These are phyloP conservation scores for Sialia sialis DNA, from an alignment of 2,113 vertebrate genomes.

Conservation along the genomic window DNA sequence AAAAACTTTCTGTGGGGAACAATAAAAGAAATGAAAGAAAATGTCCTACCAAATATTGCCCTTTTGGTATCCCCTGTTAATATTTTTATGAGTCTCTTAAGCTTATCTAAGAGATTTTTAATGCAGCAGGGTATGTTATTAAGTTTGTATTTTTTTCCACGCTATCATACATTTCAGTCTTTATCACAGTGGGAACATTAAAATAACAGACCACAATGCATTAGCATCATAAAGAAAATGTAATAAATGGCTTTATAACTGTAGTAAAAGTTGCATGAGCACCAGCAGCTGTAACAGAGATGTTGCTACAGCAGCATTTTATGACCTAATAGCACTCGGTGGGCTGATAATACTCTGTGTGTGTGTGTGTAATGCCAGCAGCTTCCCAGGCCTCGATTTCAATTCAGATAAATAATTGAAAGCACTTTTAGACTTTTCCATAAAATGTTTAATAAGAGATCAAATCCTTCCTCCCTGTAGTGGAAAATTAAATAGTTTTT, in stretches of 20 bases:
- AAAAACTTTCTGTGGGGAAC: conserved; percentile 42
- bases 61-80: conserved; percentile 66
- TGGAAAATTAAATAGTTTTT: conserved; percentile 78
- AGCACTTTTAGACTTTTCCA: conserved; percentile 74
- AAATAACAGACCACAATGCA: conserved; percentile 74
- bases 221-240: conserved; percentile 80
- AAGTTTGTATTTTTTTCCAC: conserved; percentile 57
- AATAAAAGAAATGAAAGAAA: conserved; percentile 69
- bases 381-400: conserved; percentile 70
- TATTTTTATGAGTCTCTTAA: conserved; percentile 72
- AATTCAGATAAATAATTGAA: conserved; percentile 79
- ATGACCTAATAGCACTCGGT: conserved; percentile 73
- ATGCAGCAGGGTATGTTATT: conserved; percentile 64
- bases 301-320: conserved; percentile 71
- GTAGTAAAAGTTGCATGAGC: conserved; percentile 78
- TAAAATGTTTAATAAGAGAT: conserved; percentile 80
- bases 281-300: conserved; percentile 74
- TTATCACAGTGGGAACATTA: conserved; percentile 77
- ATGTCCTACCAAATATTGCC: conserved; percentile 59
- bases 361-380: conserved; percentile 62
- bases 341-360: conserved; percentile 73
- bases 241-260: conserved; percentile 83
- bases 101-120: conserved; percentile 74
- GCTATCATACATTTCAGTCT: conserved; percentile 72
- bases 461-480: conserved; percentile 63